phyloP scores from a whole-genome alignment of 2,113 vertebrate species.

The Origma solitaria region DNA sequence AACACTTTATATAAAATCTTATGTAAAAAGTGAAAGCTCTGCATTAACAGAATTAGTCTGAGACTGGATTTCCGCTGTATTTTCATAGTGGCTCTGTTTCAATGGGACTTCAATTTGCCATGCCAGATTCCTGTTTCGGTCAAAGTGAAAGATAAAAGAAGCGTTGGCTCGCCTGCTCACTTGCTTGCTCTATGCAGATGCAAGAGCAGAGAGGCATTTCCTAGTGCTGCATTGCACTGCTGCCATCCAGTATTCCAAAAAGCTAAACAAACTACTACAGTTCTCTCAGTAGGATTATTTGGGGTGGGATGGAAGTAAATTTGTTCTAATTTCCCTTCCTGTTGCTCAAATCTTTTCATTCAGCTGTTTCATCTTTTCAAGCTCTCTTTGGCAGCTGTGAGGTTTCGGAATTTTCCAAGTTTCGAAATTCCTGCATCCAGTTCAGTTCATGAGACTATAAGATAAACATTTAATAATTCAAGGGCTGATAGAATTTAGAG shows the following conservation, averaged over 20 bases:
- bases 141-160: background rate
- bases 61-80: background rate
- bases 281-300: background rate
- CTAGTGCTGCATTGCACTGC: background rate
- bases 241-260: background rate
- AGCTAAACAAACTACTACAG: background rate
- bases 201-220: background rate
- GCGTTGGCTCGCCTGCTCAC: rapidly evolving
- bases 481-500: background rate
- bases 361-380: background rate
- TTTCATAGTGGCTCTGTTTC: background rate
- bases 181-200: background rate
- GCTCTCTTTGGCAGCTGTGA: background rate
- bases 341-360: background rate
- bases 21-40: background rate
- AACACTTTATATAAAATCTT: background rate
- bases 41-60: background rate
- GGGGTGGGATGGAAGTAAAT: background rate
- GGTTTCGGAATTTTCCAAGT: background rate
- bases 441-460: background rate
- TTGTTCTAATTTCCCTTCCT: background rate
- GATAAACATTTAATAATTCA: background rate
- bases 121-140: background rate
- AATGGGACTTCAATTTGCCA: background rate
- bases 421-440: background rate